Conservation (phyloP, 1,140 invertebrate species). For the Aethina tumida region DNA sequence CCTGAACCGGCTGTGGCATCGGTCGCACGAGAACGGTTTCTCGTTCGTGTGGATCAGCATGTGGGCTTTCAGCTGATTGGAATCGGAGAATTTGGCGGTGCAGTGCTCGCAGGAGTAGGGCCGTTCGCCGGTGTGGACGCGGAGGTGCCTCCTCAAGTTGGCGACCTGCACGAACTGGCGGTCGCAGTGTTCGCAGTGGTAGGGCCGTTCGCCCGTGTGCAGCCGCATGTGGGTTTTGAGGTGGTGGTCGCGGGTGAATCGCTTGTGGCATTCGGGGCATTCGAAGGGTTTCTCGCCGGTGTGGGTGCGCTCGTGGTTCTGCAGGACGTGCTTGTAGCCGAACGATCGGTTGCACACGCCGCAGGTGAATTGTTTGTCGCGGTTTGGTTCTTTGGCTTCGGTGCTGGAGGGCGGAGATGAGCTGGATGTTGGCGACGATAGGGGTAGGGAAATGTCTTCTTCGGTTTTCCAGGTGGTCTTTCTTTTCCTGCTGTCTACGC, state of each 20-base stretch:
- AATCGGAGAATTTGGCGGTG: conserved; percentile 82
- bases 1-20: conserved; percentile 66
- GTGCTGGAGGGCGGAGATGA: conserved; percentile 40
- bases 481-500: conserved; percentile 29
- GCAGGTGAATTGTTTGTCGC: conserved; percentile 81
- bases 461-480: conserved; percentile 32
- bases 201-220: conserved; percentile 90
- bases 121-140: conserved; percentile 92
- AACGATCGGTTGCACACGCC: conserved; percentile 74
- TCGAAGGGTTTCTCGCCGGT: conserved; percentile 96
- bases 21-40: conserved; percentile 74
- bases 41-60: conserved; percentile 81
- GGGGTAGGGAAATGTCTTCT: conserved; percentile 17
- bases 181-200: conserved; percentile 84
- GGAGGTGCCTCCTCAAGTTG: conserved; percentile 83
- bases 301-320: conserved; percentile 94
- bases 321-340: conserved; percentile 89
- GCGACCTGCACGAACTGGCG: conserved; percentile 89
- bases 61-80: conserved; percentile 89
- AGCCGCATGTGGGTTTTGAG: conserved; percentile 87
- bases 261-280: conserved; percentile 86
- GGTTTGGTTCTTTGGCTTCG: conserved; percentile 41
- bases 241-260: conserved; percentile 93
- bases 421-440: conserved; percentile 39
- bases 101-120: conserved; percentile 90